Percentiles rank a stretch among this genome's conserved stretches.
Evolutionary conservation across 2,113 vertebrate species (phyloP).

Genomic region (Grallaria varia): DNA sequence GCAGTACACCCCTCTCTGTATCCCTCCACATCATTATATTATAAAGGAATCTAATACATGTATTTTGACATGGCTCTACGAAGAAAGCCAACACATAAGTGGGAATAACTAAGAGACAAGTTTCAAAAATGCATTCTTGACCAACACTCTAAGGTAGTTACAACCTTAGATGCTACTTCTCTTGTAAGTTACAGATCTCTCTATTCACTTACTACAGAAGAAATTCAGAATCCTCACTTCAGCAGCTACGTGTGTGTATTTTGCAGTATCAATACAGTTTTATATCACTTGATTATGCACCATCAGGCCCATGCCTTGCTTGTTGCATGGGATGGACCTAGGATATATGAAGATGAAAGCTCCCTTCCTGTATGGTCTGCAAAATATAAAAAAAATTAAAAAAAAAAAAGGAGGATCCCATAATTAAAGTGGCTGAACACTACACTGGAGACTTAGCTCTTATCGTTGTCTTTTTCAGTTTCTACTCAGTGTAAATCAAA

Average conservation of each 20-base stretch:
- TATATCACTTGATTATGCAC: background rate
- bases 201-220: background rate
- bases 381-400: background rate
- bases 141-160: background rate
- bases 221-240: background rate
- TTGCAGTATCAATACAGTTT: background rate
- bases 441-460: background rate
- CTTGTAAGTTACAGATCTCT: background rate
- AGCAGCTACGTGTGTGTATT: background rate
- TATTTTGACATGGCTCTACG: background rate
- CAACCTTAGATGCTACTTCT: background rate
- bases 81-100: background rate
- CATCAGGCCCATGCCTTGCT: background rate
- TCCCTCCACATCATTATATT: background rate
- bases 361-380: background rate
- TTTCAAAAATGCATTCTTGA: background rate
- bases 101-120: background rate
- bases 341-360: background rate
- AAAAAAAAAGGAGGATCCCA: background rate
- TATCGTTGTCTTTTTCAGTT: background rate
- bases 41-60: background rate
- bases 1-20: background rate
- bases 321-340: background rate
- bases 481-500: slow-evolving; percentile 21
- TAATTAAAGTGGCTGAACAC: background rate